Evolutionary conservation across 1,140 invertebrate genomes (phyloP).

Genomic region (Eciton burchellii): DNA sequence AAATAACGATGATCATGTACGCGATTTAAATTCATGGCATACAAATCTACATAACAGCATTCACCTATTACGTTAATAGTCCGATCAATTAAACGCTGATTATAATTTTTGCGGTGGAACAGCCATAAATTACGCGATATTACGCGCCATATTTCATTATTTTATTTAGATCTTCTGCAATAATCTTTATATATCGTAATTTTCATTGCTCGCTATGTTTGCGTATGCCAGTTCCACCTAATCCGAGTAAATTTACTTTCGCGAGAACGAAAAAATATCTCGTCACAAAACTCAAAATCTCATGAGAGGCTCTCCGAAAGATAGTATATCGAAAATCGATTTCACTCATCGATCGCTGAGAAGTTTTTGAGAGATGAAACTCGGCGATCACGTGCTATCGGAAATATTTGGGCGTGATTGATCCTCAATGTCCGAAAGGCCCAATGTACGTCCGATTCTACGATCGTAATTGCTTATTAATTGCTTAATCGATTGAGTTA

Average conservation of each 20-base stretch:
- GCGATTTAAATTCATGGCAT: neutral
- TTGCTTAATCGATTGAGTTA: constrained; percentile 21
- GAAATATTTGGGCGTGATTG: neutral
- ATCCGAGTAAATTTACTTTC: constrained; percentile 15
- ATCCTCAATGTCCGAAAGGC: neutral
- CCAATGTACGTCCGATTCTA: neutral
- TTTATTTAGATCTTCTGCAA: constrained; percentile 30
- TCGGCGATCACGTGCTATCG: neutral
- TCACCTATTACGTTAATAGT: neutral
- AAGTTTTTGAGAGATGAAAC: constrained; percentile 5
- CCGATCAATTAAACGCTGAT: neutral
- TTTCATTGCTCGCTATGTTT: neutral
- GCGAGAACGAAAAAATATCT: neutral
- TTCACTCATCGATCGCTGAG: neutral
- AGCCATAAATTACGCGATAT: neutral
- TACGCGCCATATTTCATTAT: constrained; percentile 1
- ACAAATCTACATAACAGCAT: constrained; percentile 32
- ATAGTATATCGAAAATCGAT: neutral
- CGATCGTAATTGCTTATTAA: constrained; percentile 9
- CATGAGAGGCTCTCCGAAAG: neutral
- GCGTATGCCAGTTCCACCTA: neutral
- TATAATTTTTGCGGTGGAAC: neutral
- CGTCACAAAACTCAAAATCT: neutral
- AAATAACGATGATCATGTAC: constrained; percentile 13
- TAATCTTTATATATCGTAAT: neutral